Evolutionary conservation across 2,797 vertebrate genomes (phyloP).

Genomic region (Rhinoraja longicauda): DNA sequence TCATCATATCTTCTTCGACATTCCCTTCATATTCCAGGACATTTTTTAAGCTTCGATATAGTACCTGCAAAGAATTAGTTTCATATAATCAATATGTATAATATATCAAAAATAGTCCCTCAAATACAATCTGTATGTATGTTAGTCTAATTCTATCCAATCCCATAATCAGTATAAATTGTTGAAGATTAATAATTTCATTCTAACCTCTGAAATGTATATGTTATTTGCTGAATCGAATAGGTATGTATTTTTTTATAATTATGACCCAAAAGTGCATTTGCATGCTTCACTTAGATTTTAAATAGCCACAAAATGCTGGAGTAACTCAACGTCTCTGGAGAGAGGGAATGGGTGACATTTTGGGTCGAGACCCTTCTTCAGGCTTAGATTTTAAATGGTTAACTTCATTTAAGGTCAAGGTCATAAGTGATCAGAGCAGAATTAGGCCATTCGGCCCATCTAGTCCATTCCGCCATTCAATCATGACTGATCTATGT

Average conservation of each 20-base stretch:
- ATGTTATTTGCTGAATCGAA: background rate
- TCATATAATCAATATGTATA: background rate
- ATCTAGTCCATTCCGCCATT: too few species aligned
- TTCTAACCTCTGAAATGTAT: background rate
- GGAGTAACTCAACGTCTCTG: too few species aligned
- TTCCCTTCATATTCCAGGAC: slow-evolving; percentile 78
- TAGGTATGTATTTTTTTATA: background rate
- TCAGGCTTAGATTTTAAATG: background rate
- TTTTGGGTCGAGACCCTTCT: too few species aligned
- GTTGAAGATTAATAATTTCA: background rate
- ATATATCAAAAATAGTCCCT: background rate
- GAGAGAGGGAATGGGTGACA: too few species aligned
- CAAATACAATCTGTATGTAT: background rate
- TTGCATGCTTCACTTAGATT: too few species aligned
- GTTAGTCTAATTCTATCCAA: background rate
- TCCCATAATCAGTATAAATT: background rate
- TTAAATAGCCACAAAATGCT: background rate
- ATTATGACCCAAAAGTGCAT: background rate
- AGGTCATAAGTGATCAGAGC: too few species aligned
- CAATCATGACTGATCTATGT: too few species aligned
- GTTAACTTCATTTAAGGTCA: background rate
- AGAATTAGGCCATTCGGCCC: too few species aligned
- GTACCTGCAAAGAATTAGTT: slow-evolving; percentile 59
- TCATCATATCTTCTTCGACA: slow-evolving; percentile 93
- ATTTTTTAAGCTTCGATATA: slow-evolving; percentile 85